A percentile compares a stretch with the other conserved stretches of the same genome.
Evolutionary conservation across 2,888 invertebrate species (phyloP).

Genomic region (Thera obeliscata): DNA sequence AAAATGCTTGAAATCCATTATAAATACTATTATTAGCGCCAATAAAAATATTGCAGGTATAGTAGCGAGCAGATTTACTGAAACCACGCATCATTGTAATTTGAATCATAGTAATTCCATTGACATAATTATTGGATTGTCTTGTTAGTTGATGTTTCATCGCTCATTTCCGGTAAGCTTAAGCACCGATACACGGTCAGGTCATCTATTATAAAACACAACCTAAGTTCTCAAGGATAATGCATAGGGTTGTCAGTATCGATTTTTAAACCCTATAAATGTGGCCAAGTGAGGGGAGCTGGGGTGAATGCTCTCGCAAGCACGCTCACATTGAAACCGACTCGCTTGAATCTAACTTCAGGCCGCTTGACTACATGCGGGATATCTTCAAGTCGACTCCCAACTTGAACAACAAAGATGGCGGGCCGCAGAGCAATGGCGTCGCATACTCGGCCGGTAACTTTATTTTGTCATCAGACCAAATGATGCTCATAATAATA

Average conservation of each 20-base stretch:
- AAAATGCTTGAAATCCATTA: no score
- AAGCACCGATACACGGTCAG: neutral
- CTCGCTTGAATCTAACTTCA: slow-evolving; percentile 95
- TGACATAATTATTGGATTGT: no score
- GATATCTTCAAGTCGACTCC: slow-evolving; percentile 99
- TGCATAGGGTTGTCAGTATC: slow-evolving; percentile 55
- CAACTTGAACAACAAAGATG: slow-evolving; percentile 95
- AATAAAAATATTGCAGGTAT: no score
- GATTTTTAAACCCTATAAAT: slow-evolving; percentile 78
- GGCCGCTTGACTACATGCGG: slow-evolving; percentile 96
- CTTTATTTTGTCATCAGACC: no score
- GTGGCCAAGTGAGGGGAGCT: slow-evolving; percentile 58
- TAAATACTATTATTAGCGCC: no score
- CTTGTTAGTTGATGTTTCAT: no score
- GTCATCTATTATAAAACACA: neutral
- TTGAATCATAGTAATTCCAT: no score
- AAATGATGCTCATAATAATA: no score
- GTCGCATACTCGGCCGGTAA: slow-evolving; percentile 64
- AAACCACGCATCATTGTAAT: no score
- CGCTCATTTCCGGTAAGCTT: neutral
- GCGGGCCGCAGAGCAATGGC: slow-evolving; percentile 60
- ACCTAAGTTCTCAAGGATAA: slow-evolving; percentile 10
- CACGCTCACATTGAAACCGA: slow-evolving; percentile 81
- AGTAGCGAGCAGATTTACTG: no score
- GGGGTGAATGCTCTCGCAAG: slow-evolving; percentile 73